Conservation (phyloP, 1,140 invertebrate species). For the Drosophila arizonae region DNA sequence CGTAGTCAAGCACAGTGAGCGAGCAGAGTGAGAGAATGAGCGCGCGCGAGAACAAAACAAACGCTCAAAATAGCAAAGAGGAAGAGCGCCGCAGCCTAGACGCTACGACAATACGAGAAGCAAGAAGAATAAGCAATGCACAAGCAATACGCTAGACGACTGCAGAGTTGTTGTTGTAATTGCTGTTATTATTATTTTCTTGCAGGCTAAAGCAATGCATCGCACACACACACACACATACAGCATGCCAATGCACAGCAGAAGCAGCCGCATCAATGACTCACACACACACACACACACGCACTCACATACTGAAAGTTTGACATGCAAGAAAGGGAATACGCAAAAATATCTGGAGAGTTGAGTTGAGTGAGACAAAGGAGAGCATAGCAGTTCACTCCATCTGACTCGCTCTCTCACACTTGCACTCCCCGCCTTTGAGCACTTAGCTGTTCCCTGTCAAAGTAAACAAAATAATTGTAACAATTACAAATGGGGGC, state of each 20-base stretch:
- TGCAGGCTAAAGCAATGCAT: constrained; percentile 43
- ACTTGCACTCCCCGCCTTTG: background rate
- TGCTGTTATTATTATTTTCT: constrained; percentile 54
- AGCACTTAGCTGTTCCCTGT: background rate
- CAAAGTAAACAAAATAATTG: constrained; percentile 64
- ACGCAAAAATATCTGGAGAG: constrained; percentile 20
- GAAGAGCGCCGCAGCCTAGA: constrained; percentile 27
- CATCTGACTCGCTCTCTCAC: background rate
- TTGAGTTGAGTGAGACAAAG: too few species aligned
- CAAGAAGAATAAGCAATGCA: constrained; percentile 21
- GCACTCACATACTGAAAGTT: background rate
- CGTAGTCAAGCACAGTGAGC: background rate
- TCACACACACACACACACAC: constrained; percentile 12
- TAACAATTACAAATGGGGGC: constrained; percentile 25
- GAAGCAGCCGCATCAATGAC: constrained; percentile 23
- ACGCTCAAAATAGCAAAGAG: constrained; percentile 26
- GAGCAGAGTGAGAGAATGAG: constrained; percentile 20
- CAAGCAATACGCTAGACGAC: constrained; percentile 4
- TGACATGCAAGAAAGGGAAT: constrained; percentile 14
- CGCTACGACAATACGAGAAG: background rate
- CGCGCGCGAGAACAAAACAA: constrained; percentile 55
- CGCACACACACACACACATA: constrained; percentile 30
- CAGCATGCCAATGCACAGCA: constrained; percentile 6
- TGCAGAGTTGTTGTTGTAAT: constrained; percentile 20
- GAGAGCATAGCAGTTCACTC: too few species aligned